A percentile compares a stretch with the other conserved stretches of the same genome.
phyloP scores from a whole-genome alignment of 37 sponge, comb jelly and placozoan species.

The Spongilla lacustris region DNA sequence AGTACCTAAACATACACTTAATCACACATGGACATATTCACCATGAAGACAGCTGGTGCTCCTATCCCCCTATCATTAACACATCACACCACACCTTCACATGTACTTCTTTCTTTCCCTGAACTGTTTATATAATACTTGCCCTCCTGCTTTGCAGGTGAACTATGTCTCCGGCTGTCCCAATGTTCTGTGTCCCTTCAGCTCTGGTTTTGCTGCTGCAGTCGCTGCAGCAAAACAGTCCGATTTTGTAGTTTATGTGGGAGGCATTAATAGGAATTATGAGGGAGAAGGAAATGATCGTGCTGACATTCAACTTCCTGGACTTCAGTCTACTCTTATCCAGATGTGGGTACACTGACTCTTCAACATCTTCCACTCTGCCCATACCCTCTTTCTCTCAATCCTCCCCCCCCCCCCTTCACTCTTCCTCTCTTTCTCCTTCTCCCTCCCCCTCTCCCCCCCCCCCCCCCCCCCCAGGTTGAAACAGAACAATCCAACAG shows the following conservation, averaged over 20 bases:
- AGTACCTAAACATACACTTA: no score
- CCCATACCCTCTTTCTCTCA: no score
- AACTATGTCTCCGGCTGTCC: not conserved
- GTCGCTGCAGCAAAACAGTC: conserved; percentile 3
- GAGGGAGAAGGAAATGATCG: conserved; percentile 44
- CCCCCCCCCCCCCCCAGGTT: not conserved
- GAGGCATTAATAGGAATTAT: conserved; percentile 17
- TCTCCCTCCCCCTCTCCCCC: no score
- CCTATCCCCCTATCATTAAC: no score
- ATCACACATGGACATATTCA: no score
- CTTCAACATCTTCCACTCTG: not conserved
- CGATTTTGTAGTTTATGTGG: conserved; percentile 32
- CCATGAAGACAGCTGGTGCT: no score
- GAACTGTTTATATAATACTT: no score
- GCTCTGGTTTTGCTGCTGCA: conserved; percentile 8
- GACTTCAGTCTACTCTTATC: conserved; percentile 11
- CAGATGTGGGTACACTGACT: not conserved
- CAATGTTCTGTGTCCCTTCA: conserved; percentile 1
- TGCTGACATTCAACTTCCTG: conserved; percentile 31
- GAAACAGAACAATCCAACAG: not conserved
- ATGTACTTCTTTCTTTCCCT: no score
- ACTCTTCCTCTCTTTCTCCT: no score
- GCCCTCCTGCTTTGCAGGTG: not conserved
- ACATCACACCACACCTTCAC: no score
- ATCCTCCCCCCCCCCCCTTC: no score